Evolutionary conservation across 2,888 invertebrate genomes (phyloP).

Genomic region (Amblyjoppa proteus): DNA sequence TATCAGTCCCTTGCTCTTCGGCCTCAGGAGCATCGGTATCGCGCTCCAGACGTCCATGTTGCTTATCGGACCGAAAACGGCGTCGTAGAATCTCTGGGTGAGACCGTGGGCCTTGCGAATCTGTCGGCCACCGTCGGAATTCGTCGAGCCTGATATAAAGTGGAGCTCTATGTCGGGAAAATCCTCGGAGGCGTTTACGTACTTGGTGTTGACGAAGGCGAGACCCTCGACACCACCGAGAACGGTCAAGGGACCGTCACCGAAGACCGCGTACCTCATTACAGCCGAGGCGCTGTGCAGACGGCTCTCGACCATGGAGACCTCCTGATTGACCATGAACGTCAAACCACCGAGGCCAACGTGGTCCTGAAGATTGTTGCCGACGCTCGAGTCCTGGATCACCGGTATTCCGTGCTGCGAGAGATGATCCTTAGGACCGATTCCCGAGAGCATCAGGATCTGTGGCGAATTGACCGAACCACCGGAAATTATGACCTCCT

Average conservation of each 20-base stretch:
- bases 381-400: slow-evolving; percentile 93
- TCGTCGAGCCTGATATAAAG: slow-evolving; percentile 94
- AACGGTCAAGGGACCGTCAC: slow-evolving; percentile 93
- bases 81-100: slow-evolving; percentile 90
- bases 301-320: slow-evolving; percentile 92
- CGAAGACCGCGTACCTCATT: slow-evolving; percentile 93
- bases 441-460: slow-evolving; percentile 96
- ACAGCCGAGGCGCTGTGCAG: slow-evolving; percentile 92
- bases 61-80: slow-evolving; percentile 91
- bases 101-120: slow-evolving; percentile 93
- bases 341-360: slow-evolving; percentile 94
- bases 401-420: slow-evolving; percentile 91
- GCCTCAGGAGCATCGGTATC: slow-evolving; percentile 93
- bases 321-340: slow-evolving; percentile 91
- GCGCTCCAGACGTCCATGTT: slow-evolving; percentile 94
- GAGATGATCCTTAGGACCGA: slow-evolving; percentile 91
- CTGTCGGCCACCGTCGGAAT: slow-evolving; percentile 94
- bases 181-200: slow-evolving; percentile 91
- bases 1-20: slow-evolving; percentile 93
- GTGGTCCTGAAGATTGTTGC: slow-evolving; percentile 95
- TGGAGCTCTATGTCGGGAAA: slow-evolving; percentile 96
- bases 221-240: slow-evolving; percentile 95
- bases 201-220: slow-evolving; percentile 96
- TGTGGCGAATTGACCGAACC: slow-evolving; percentile 98
- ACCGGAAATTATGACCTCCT: slow-evolving; percentile 95